A percentile compares a stretch with the other conserved stretches of the same genome.
Conservation (phyloP, 2,888 invertebrate genomes). For the Andrena trimmerana region DNA sequence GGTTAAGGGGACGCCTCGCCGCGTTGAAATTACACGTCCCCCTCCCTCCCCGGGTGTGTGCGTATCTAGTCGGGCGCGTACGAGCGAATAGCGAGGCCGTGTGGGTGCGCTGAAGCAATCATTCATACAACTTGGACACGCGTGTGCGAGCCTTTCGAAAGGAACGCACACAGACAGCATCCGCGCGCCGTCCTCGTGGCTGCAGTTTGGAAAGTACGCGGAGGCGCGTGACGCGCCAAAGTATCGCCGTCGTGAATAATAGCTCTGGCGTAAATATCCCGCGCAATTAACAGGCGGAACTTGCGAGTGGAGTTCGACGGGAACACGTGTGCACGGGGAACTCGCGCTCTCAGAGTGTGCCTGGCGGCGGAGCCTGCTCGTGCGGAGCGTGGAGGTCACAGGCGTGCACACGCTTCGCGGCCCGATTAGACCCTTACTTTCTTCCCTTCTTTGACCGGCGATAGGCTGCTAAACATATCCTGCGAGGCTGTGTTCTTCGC, state of each 20-base stretch:
- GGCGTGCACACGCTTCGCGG: slow-evolving; percentile 77
- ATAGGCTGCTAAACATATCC: slow-evolving; percentile 79
- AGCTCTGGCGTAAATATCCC: slow-evolving; percentile 22
- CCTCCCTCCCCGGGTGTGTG: slow-evolving; percentile 4
- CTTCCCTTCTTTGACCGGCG: slow-evolving; percentile 78
- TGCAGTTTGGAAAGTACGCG: neutral
- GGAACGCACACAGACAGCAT: neutral
- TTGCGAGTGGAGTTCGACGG: slow-evolving; percentile 24
- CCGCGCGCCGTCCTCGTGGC: neutral
- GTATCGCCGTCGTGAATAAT: slow-evolving; percentile 2
- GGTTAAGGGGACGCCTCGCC: slow-evolving; percentile 59
- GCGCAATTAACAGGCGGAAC: slow-evolving; percentile 35
- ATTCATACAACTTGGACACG: slow-evolving; percentile 36
- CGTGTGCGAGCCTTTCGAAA: neutral
- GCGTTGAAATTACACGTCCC: slow-evolving; percentile 48
- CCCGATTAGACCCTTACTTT: slow-evolving; percentile 77
- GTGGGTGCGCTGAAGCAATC: slow-evolving; percentile 13
- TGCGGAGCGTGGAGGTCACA: slow-evolving; percentile 71
- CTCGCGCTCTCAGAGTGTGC: slow-evolving; percentile 8
- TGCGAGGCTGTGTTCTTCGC: slow-evolving; percentile 53
- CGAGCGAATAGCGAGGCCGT: neutral
- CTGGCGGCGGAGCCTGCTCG: slow-evolving; percentile 26
- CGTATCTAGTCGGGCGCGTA: slow-evolving; percentile 20
- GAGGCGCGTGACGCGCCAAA: neutral
- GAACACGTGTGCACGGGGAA: slow-evolving; percentile 3